phyloP scores from a whole-genome alignment of 2,797 vertebrate species.

The Leptatherina wallacei region DNA sequence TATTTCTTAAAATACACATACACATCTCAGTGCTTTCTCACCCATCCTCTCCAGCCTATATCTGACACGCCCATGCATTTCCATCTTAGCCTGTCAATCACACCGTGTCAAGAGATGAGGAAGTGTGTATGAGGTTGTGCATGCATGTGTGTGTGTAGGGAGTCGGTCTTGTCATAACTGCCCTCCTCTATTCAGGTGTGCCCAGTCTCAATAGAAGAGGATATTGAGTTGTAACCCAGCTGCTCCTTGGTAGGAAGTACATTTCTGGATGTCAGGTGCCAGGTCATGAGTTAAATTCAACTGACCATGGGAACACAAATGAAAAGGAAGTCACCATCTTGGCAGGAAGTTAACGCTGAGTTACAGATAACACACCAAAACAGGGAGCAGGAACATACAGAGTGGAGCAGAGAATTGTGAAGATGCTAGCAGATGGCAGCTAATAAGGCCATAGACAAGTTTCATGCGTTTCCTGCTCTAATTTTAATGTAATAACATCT shows the following conservation, averaged over 20 bases:
- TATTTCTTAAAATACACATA: conserved; percentile 9
- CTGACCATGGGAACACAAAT: conserved; percentile 47
- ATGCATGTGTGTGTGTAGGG: not conserved
- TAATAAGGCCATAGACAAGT: conserved; percentile 57
- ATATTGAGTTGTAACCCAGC: conserved; percentile 65
- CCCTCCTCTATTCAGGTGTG: conserved; percentile 54
- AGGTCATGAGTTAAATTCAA: conserved; percentile 54
- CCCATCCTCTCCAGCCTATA: conserved; percentile 35
- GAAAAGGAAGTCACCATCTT: conserved; percentile 48
- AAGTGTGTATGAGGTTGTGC: not conserved
- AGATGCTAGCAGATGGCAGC: conserved; percentile 69
- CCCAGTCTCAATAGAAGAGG: conserved; percentile 48
- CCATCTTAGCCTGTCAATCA: conserved; percentile 60
- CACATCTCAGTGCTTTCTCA: conserved; percentile 19
- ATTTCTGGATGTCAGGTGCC: conserved; percentile 48
- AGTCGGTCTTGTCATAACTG: conserved; percentile 31
- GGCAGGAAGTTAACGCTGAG: conserved; percentile 51
- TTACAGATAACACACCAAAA: conserved; percentile 38
- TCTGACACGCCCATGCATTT: conserved; percentile 59
- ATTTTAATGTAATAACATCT: conserved; percentile 68
- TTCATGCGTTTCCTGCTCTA: conserved; percentile 66
- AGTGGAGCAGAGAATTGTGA: conserved; percentile 1
- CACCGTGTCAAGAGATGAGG: conserved; percentile 33
- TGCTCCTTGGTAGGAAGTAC: conserved; percentile 58
- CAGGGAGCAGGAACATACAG: conserved; percentile 23